Conservation (phyloP, 2,888 invertebrate species). For the Allophyes oxyacanthae region DNA sequence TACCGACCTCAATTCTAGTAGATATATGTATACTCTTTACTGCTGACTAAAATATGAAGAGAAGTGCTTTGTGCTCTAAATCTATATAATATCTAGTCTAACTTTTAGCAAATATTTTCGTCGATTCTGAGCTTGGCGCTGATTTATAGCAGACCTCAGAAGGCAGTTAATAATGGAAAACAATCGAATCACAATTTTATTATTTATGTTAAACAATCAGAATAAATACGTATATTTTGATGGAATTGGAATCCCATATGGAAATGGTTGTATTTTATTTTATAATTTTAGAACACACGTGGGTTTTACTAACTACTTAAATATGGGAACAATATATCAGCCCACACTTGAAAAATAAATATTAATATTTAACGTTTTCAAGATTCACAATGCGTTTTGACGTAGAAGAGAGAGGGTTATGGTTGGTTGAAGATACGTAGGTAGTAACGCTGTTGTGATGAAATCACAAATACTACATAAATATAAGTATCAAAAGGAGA, state of each 20-base stretch:
- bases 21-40: neutral
- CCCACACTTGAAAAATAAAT: too few species aligned
- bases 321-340: too few species aligned
- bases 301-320: too few species aligned
- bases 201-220: neutral
- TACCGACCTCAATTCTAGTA: neutral
- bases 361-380: too few species aligned
- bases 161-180: neutral
- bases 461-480: too few species aligned
- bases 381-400: too few species aligned
- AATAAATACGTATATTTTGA: neutral
- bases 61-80: slow-evolving; percentile 15
- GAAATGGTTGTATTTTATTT: neutral
- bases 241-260: neutral
- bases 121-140: slow-evolving; percentile 3
- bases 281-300: too few species aligned
- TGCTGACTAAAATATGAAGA: slow-evolving; percentile 10
- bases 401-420: too few species aligned
- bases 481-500: too few species aligned
- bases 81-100: slow-evolving; percentile 11
- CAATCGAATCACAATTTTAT: neutral
- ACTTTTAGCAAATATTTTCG: slow-evolving; percentile 30
- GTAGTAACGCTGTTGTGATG: too few species aligned
- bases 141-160: slow-evolving; percentile 11
- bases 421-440: too few species aligned